These are phyloP conservation scores for Orthosia cruda DNA, from an alignment of 2,888 invertebrate species.

Conservation along the genomic window DNA sequence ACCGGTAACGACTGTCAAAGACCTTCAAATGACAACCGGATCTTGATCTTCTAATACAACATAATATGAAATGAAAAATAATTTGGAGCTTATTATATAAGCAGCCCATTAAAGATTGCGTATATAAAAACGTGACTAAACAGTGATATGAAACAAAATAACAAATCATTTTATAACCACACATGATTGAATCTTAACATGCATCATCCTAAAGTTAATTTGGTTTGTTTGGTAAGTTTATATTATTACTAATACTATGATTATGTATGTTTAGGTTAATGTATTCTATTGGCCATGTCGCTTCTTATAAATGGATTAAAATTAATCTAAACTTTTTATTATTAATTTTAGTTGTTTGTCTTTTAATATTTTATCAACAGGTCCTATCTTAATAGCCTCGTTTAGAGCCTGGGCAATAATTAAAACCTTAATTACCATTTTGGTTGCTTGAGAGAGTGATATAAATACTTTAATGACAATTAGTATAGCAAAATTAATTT, in stretches of 20 bases:
- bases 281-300: too few relatives aligned
- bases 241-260: too few relatives aligned
- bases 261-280: too few relatives aligned
- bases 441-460: background rate
- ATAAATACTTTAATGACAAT: background rate
- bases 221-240: too few relatives aligned
- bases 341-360: slow-evolving; percentile 6
- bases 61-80: too few relatives aligned
- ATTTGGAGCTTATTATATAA: too few relatives aligned
- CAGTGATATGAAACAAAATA: background rate
- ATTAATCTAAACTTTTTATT: background rate
- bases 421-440: slow-evolving; percentile 4
- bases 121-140: too few relatives aligned
- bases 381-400: slow-evolving; percentile 6
- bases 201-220: background rate
- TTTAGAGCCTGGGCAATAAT: background rate
- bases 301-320: too few relatives aligned
- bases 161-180: background rate
- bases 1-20: too few relatives aligned
- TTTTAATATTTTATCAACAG: slow-evolving; percentile 7
- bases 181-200: background rate
- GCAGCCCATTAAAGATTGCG: background rate
- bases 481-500: background rate
- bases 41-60: too few relatives aligned
- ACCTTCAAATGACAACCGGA: too few relatives aligned